Evolutionary conservation across 2,888 invertebrate species (phyloP).

Genomic region (Conistra vaccinii): DNA sequence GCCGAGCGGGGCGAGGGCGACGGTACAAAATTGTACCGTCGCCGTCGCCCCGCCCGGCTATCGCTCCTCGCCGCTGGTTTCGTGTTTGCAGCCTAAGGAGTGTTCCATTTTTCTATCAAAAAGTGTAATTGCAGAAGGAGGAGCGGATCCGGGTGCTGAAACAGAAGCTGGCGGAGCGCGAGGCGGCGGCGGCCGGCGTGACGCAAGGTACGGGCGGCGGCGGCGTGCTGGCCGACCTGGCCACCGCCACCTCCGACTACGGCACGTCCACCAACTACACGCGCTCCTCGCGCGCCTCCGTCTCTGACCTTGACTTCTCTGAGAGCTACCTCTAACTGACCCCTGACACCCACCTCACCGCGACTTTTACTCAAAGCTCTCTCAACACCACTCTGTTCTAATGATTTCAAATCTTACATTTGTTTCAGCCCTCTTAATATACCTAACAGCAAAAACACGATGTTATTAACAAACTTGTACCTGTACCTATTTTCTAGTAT

Average conservation of each 20-base stretch:
- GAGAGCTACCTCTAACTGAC: conserved; percentile 94
- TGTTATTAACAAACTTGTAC: conserved; percentile 49
- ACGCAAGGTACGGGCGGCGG: conserved; percentile 93
- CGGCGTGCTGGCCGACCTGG: conserved; percentile 94
- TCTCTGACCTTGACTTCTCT: conserved; percentile 96
- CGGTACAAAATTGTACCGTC: too few relatives aligned
- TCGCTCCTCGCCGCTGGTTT: too few relatives aligned
- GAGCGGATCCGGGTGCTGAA: conserved; percentile 96
- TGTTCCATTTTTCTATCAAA: not conserved
- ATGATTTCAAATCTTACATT: conserved; percentile 44
- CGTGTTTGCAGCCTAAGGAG: too few relatives aligned
- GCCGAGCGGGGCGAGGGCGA: too few relatives aligned
- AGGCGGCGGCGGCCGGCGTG: conserved; percentile 91
- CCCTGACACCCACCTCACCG: conserved; percentile 20
- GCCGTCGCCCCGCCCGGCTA: too few relatives aligned
- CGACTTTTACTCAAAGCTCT: conserved; percentile 34
- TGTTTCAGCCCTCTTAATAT: conserved; percentile 53
- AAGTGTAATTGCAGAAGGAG: conserved; percentile 93
- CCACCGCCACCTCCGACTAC: conserved; percentile 94
- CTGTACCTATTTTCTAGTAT: conserved; percentile 55
- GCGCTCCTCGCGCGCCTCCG: conserved; percentile 95
- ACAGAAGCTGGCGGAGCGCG: conserved; percentile 95
- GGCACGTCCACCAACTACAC: conserved; percentile 95
- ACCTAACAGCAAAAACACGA: conserved; percentile 30
- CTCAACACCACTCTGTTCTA: conserved; percentile 46